Evolutionary conservation across 2,113 vertebrate species (phyloP), one percentile per base, ranked within the genome.

Genomic region (Upupa epops): DNA sequence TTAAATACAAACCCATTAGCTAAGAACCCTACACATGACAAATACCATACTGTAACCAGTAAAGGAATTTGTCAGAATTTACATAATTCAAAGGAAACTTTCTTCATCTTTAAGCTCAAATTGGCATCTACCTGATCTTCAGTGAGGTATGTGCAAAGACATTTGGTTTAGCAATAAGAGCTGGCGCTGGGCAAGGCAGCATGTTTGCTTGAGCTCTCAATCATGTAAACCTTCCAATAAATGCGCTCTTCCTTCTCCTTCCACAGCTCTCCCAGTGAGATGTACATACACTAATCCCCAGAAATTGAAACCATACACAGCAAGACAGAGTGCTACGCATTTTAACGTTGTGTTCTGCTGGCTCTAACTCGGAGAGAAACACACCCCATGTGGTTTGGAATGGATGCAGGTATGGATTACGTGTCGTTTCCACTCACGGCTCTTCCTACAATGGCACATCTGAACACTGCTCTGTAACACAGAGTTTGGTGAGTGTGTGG

Each of bases 181-280:
- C 63, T 42, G 78, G 12, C 73, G 42, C 64, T 83, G 59, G 87
- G 89, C 75, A 89, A 95, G 55, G 69, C 70, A 90, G 46, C 61
- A 26, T 83, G 52, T 89, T 93, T 96, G 95, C 93, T 94, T 96
- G 61, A 94, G 80, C 80, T 65, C 58, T 46, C n/a, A 91, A 96
- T 61, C 83, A 95, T 83, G 72, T 71, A 92, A 70, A 90, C 17
- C 46, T 85, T 96, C 82, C 93, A 95, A 96, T 83, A 96, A 96
- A 96, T 74, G 87, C 51, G 40, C 64, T 91, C 77, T 32, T 52
- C 45, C 7, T 83, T 95, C 88, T 93, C 77, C 88, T 63, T 72
- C 61, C 49, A 71, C 81, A 61, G 32, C 24, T 61, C 66, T 92
- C 61, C 16, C 66, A 65, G 42, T 60, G 63, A 93, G 92, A 88